Percentiles rank a stretch among this genome's conserved stretches.
These are phyloP conservation scores for Rhynchonycteris naso DNA, from an alignment of 2,797 vertebrate genomes.

Conservation along the genomic window DNA sequence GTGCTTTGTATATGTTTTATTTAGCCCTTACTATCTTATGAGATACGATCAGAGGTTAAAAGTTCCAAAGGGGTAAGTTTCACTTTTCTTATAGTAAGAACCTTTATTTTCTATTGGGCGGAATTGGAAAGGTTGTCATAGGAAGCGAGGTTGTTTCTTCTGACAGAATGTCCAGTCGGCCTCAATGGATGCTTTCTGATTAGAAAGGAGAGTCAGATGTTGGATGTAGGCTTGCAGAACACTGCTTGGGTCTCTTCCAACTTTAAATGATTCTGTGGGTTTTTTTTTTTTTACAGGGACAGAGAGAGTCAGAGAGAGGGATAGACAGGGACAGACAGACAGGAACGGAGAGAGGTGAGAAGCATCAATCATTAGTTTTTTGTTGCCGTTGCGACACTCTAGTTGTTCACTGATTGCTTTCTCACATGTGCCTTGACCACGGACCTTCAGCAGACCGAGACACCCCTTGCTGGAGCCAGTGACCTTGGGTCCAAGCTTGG, in stretches of 20 bases:
- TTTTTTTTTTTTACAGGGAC: neutral
- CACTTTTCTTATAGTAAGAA: neutral
- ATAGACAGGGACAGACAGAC: too few relatives aligned
- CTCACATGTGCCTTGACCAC: too few relatives aligned
- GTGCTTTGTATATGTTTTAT: conserved; percentile 4
- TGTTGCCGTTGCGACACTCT: too few relatives aligned
- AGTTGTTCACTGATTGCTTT: too few relatives aligned
- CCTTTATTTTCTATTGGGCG: conserved; percentile 7
- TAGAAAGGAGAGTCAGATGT: neutral
- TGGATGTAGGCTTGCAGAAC: neutral
- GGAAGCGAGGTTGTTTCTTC: neutral
- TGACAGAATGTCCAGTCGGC: neutral
- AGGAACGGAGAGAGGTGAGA: too few relatives aligned
- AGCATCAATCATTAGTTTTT: too few relatives aligned
- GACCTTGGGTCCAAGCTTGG: too few relatives aligned
- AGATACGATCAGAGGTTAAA: neutral
- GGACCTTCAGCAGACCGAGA: too few relatives aligned
- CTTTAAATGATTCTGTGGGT: neutral
- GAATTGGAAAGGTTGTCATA: neutral
- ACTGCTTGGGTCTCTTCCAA: neutral
- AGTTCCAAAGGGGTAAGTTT: conserved; percentile 21
- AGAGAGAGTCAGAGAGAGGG: too few relatives aligned
- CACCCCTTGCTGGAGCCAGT: too few relatives aligned
- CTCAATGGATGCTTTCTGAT: neutral
- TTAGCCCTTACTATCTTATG: neutral